Percentiles rank a stretch among this genome's conserved stretches.
phyloP scores from a whole-genome alignment of 2,888 invertebrate species.

The Eucriotettix oculatus region DNA sequence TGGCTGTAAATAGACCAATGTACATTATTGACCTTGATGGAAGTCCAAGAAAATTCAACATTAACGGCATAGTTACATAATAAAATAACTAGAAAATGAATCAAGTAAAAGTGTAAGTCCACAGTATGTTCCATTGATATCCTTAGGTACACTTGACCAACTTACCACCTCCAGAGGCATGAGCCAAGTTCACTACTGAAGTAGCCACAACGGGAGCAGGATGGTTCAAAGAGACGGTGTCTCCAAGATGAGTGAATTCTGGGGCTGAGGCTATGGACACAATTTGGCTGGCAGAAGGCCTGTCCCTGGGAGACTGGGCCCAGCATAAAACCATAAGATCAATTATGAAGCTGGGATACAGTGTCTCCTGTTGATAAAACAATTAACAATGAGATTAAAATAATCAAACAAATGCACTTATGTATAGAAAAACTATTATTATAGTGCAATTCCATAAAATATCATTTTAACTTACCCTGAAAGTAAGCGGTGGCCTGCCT shows the following conservation, averaged over 20 bases:
- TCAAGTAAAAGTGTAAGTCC: background rate
- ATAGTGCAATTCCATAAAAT: background rate
- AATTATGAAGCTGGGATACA: constrained; percentile 73
- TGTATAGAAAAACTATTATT: background rate
- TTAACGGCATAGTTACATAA: background rate
- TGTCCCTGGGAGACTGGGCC: constrained; percentile 66
- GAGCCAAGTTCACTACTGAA: constrained; percentile 19
- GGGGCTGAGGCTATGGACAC: constrained; percentile 84
- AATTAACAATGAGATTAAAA: background rate
- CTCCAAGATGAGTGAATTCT: constrained; percentile 78
- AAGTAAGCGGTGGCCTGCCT: constrained; percentile 73
- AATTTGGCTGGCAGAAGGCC: constrained; percentile 89
- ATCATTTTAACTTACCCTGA: constrained; percentile 39
- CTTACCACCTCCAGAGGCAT: background rate
- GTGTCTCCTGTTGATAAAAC: constrained; percentile 40
- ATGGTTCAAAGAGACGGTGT: constrained; percentile 57
- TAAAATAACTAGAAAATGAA: background rate
- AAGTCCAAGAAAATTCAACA: too few relatives aligned
- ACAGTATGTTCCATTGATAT: too few relatives aligned
- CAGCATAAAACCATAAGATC: constrained; percentile 95
- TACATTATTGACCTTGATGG: too few relatives aligned
- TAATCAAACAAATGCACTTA: background rate
- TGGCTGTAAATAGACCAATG: too few relatives aligned
- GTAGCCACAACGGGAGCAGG: constrained; percentile 47
- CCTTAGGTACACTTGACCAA: background rate